A percentile compares a stretch with the other conserved stretches of the same genome.
Evolutionary conservation across 2,888 invertebrate species (phyloP).

Genomic region (Leptinotarsa rubiginosa): DNA sequence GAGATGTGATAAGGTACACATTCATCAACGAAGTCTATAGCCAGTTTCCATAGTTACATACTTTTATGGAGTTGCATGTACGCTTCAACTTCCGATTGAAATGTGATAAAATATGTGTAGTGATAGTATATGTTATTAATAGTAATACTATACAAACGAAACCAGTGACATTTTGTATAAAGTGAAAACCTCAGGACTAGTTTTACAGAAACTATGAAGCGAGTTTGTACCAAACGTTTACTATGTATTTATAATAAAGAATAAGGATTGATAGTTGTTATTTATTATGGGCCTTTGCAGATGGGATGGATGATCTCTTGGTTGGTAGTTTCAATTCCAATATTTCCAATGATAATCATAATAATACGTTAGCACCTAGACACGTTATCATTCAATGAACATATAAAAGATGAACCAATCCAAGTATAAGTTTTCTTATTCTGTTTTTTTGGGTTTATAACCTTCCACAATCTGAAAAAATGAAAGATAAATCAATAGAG

Average conservation of each 20-base stretch:
- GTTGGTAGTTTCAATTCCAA: no score
- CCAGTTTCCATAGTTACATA: background rate
- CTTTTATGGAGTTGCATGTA: constrained; percentile 30
- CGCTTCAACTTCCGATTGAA: constrained; percentile 44
- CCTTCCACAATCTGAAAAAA: no score
- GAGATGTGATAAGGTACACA: background rate
- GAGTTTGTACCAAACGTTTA: constrained; percentile 16
- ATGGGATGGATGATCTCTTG: no score
- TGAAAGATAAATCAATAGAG: no score
- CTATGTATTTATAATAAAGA: constrained; percentile 10
- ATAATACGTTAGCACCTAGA: no score
- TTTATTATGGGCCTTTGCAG: background rate
- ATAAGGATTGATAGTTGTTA: background rate
- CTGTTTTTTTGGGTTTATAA: no score
- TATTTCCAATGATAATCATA: no score
- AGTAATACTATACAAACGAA: constrained; percentile 31
- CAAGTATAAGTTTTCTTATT: no score
- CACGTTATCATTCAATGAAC: no score
- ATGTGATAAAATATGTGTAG: constrained; percentile 47
- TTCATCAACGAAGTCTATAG: background rate
- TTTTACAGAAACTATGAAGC: constrained; percentile 19
- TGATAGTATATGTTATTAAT: constrained; percentile 31
- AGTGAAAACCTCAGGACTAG: constrained; percentile 18
- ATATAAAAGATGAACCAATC: no score
- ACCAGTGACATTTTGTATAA: constrained; percentile 35